phyloP scores from a whole-genome alignment of 2,113 vertebrate species.

The Oreochromis tanganicae region DNA sequence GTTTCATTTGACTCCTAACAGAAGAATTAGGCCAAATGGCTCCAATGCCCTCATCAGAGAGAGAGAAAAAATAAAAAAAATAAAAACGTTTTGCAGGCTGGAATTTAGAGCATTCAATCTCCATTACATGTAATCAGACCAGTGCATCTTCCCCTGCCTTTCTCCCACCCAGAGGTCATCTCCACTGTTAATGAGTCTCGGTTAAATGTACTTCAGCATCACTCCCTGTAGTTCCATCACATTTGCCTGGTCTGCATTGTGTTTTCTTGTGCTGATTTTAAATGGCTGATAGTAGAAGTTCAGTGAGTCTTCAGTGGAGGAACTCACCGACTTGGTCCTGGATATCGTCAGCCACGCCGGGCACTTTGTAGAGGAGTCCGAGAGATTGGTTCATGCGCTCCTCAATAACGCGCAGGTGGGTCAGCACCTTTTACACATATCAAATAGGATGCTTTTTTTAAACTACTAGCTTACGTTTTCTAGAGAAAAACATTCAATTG shows the following conservation, averaged over 20 bases:
- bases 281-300: background rate
- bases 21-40: constrained; percentile 54
- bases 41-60: constrained; percentile 18
- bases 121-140: background rate
- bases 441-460: background rate
- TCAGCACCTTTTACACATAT: constrained; percentile 81
- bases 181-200: background rate
- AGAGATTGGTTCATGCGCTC: constrained; percentile 98
- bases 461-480: background rate
- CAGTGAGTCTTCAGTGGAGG: fast-evolving
- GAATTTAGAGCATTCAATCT: constrained; percentile 36
- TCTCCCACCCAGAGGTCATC: background rate
- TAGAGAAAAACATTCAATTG: background rate
- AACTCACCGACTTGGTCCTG: constrained; percentile 96
- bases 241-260: background rate
- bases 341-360: constrained; percentile 90
- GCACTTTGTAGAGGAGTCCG: constrained; percentile 94
- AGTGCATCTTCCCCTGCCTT: background rate
- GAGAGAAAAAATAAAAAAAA: background rate
- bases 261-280: background rate
- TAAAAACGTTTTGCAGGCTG: background rate
- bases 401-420: constrained; percentile 95
- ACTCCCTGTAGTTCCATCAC: background rate
- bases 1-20: constrained; percentile 39
- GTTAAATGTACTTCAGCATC: background rate